A percentile compares a stretch with the other conserved stretches of the same genome.
phyloP scores from a whole-genome alignment of 2,797 vertebrate genomes.

The Sebastes paucispinis region DNA sequence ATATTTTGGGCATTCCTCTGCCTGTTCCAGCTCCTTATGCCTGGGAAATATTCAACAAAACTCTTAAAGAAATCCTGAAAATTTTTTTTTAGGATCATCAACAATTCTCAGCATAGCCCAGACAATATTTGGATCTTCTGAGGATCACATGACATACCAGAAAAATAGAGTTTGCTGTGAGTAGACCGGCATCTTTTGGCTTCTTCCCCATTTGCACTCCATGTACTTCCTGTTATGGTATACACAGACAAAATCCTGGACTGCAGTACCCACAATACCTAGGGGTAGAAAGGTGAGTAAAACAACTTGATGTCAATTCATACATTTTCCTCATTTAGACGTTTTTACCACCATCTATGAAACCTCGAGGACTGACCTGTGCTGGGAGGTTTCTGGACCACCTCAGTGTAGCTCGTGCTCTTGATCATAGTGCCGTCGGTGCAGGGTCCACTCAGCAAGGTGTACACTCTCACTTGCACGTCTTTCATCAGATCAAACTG shows the following conservation, averaged over 20 bases:
- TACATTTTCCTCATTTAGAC: background rate
- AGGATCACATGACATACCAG: constrained; percentile 66
- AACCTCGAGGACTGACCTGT: constrained; percentile 48
- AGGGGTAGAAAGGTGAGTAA: background rate
- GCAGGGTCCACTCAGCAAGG: constrained; percentile 73
- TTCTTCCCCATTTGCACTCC: constrained; percentile 73
- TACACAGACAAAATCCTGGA: constrained; percentile 70
- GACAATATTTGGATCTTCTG: background rate
- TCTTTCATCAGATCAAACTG: constrained; percentile 82
- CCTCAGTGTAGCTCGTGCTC: constrained; percentile 64
- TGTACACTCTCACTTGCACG: constrained; percentile 69
- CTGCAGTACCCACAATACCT: constrained; percentile 57
- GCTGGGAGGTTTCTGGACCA: constrained; percentile 53
- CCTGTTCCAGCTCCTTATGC: constrained; percentile 66
- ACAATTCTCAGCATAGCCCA: background rate
- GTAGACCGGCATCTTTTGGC: constrained; percentile 14
- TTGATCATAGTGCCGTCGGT: constrained; percentile 55
- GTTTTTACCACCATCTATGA: background rate
- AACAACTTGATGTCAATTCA: background rate
- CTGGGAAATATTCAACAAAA: constrained; percentile 46
- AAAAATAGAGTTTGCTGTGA: constrained; percentile 69
- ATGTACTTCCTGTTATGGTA: constrained; percentile 72
- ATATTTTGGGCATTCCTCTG: constrained; percentile 76
- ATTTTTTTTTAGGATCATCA: background rate
- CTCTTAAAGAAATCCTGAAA: background rate